Evolutionary conservation across 1,140 invertebrate species (phyloP), one percentile per base, ranked within the genome.

Genomic region (Maconellicoccus hirsutus): DNA sequence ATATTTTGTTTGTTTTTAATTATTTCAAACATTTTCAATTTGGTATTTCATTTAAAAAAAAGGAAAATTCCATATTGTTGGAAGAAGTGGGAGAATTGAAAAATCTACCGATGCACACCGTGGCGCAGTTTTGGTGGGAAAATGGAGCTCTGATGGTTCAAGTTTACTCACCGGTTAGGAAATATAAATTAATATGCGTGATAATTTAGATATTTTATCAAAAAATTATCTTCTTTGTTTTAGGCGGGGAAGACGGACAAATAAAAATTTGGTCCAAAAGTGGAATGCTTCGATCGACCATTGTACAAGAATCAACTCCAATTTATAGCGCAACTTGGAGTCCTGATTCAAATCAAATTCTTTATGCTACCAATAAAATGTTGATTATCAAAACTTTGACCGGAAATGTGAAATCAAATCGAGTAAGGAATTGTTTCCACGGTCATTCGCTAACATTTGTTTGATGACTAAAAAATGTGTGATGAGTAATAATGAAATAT

Each of bases 261-360:
- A 86, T 98, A 0, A 98, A 98, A 82, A 89, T 98, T 72, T 99
- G 96, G 96, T 98, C 96, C 2, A 81, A 93, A 27, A 94, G 89
- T 79, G 96, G 96, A 66, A 94, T 99, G 87, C 81, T 98, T 3
- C 84, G 96, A 25, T 96, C 94, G 14, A 93, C 92, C 3, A 81
- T 98, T 0, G 86, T 93, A 23, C 89, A 94, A 77, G 89, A 88
- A 70, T 85, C 85, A 74, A 84, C 88, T 1, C 84, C 89, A 0
- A 87, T 97, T 29, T 92, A 96, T 76, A 86, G 86, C 42, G 86
- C 91, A 8, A 85, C 86, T 71, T 98, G 96, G 96, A 89, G 90
- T 69, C 89, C 92, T 3, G 91, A 94, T 77, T 90, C 87, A 70
- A 87, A 86, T 59, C 84, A 87, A 26, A 87, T 99, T 69, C 82